A percentile compares a stretch with the other conserved stretches of the same genome.
Conservation (phyloP, 2,888 invertebrate genomes). For the Conops quadrifasciatus region DNA sequence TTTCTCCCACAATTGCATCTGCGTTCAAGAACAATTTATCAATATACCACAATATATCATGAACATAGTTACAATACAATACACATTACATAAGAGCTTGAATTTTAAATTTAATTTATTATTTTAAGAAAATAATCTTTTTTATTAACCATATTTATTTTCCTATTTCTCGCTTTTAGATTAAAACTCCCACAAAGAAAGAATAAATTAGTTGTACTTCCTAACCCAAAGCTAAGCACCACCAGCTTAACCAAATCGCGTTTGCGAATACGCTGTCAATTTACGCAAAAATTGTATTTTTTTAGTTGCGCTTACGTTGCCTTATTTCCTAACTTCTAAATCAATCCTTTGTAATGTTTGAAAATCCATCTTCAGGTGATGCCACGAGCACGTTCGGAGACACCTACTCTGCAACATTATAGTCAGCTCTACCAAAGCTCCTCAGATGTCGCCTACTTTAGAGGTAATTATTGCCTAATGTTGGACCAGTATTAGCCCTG, state of each 20-base stretch:
- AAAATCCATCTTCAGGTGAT: slow-evolving; percentile 65
- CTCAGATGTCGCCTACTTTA: slow-evolving; percentile 69
- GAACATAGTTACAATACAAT: too few relatives aligned
- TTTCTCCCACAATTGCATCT: not conserved
- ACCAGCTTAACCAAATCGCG: slow-evolving; percentile 27
- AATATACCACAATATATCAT: too few relatives aligned
- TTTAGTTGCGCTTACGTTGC: not conserved
- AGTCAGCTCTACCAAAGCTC: slow-evolving; percentile 68
- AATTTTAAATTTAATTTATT: slow-evolving; percentile 5
- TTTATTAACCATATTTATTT: slow-evolving; percentile 33
- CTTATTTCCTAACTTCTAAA: slow-evolving; percentile 23
- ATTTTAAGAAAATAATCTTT: not conserved
- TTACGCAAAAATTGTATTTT: slow-evolving; percentile 33
- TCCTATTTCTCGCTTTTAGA: slow-evolving; percentile 54
- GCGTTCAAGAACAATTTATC: not conserved
- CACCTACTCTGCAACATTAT: slow-evolving; percentile 73
- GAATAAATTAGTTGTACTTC: slow-evolving; percentile 50
- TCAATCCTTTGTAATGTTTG: slow-evolving; percentile 10
- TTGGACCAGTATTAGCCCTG: not conserved
- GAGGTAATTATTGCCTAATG: slow-evolving; percentile 64
- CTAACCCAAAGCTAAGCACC: slow-evolving; percentile 31
- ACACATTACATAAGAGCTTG: too few relatives aligned
- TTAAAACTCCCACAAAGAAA: slow-evolving; percentile 65
- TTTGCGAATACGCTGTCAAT: slow-evolving; percentile 33
- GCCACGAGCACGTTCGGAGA: slow-evolving; percentile 79